Evolutionary conservation across 1,140 invertebrate genomes (phyloP).

Genomic region (Anastrepha ludens): DNA sequence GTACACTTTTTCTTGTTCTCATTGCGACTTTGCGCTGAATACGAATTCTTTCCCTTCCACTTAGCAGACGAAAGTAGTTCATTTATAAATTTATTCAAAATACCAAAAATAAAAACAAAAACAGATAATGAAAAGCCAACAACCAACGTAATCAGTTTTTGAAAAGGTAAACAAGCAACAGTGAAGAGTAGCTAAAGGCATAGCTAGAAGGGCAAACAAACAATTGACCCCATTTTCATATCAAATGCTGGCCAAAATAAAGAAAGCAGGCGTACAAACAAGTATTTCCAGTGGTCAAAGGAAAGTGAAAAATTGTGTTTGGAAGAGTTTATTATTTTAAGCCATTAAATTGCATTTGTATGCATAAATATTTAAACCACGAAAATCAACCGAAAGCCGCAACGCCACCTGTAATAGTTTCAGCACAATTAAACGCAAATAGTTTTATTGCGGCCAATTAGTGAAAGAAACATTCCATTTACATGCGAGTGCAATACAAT

Average conservation of each 20-base stretch:
- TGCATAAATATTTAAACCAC: constrained; percentile 22
- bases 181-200: neutral
- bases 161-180: neutral
- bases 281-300: neutral
- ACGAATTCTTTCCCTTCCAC: no score
- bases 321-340: constrained; percentile 27
- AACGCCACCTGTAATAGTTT: neutral
- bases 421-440: neutral
- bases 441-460: neutral
- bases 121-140: neutral
- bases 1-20: no score
- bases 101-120: neutral
- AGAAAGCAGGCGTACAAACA: neutral
- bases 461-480: neutral
- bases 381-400: constrained; percentile 9
- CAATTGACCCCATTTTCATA: neutral
- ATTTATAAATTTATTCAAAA: neutral
- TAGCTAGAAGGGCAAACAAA: neutral
- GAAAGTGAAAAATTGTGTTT: neutral
- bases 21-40: no score
- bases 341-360: constrained; percentile 18
- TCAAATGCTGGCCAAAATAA: neutral
- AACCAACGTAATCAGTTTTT: neutral
- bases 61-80: no score
- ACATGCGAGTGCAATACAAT: neutral